Evolutionary conservation across 2,888 invertebrate species (phyloP).

Genomic region (Scelioninae gen. 1): DNA sequence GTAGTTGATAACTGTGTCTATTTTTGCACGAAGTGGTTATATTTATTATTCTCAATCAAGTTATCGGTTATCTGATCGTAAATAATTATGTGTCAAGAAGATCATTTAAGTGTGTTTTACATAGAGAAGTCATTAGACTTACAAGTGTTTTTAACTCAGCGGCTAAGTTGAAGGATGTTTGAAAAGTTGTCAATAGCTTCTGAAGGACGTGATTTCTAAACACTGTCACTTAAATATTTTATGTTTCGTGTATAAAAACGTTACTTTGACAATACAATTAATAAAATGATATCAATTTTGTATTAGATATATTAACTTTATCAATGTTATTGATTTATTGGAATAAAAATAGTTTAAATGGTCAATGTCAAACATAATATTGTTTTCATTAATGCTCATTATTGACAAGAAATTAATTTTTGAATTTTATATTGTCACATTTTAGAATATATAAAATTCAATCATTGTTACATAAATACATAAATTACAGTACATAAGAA

Average conservation of each 20-base stretch:
- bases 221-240: neutral
- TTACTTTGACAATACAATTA: no score
- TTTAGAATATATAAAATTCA: no score
- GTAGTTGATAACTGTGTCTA: neutral
- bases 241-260: neutral
- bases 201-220: conserved; percentile 1
- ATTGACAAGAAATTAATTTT: no score
- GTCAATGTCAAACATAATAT: no score
- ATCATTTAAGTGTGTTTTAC: neutral
- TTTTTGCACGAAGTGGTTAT: neutral
- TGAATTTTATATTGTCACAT: no score
- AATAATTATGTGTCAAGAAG: neutral
- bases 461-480: no score
- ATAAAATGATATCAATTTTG: no score
- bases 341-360: no score
- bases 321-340: no score
- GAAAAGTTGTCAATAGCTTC: neutral
- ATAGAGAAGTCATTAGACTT: neutral
- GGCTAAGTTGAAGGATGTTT: conserved; percentile 2
- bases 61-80: neutral
- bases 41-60: neutral
- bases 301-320: no score
- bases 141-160: neutral
- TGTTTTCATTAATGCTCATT: no score
- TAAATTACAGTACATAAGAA: no score